Evolutionary conservation across 2,888 invertebrate species (phyloP), one percentile per base, ranked within the genome.

Genomic region (Cheilosia variabilis): DNA sequence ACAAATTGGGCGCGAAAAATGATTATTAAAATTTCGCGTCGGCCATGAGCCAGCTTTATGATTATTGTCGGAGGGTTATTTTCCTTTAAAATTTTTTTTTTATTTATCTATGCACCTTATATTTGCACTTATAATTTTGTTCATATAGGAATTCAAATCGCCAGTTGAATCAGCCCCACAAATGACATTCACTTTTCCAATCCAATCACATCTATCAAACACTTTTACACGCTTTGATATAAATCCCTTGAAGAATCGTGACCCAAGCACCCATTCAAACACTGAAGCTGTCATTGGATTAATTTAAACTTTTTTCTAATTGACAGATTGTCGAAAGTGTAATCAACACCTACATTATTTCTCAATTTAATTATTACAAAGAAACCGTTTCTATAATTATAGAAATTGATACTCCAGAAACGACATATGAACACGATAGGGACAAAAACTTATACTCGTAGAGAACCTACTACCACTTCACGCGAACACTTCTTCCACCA

Each of bases 271-370:
- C 3, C 47, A 52, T 10, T 50, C 9, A 41, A 69, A 17, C 65
- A 72, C 45, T 53, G 60, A 75, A 68, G 73, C 55, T 68, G 60
- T 62, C 37, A 68, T 62, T 73, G 75, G 62, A 80, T 62, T 75
- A 68, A 75, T 75, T 55, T 62, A 66, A 52, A 27, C 72, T 43
- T 58, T 22, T 22, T 31, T 57, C 22, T 27, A 41, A 63, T 24
- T 77, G 3, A 13, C 15, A 15, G 22, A 10, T 53, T 10, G 50
- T 10, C 13, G 24, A 50, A 13, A 34, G 47, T 15, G n/a, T 50
- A 2, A 22, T 9, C 7, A 4, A 10, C 22, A 37, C 69, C 45
- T 22, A 58, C 58, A 58, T 34, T 47, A 17, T 17, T 41, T 52
- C 47, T 45, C 43, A 24, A 0, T 53, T 66, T n/a, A 4, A 22